phyloP scores from a whole-genome alignment of 1,140 invertebrate genomes.

The Trichonephila clavata region DNA sequence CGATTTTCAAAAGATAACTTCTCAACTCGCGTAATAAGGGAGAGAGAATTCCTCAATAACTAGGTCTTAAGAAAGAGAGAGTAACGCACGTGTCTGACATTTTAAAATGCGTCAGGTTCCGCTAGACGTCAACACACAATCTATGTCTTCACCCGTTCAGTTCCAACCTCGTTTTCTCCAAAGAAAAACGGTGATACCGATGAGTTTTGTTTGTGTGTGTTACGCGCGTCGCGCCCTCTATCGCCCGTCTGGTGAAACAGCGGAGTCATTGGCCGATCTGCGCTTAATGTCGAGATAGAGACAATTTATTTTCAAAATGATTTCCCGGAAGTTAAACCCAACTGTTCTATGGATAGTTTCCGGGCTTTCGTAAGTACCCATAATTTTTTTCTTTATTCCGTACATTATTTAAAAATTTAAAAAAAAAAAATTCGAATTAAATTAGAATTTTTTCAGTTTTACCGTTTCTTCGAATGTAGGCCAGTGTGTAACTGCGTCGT shows the following conservation, averaged over 20 bases:
- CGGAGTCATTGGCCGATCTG: slow-evolving; percentile 59
- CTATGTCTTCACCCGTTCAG: neutral
- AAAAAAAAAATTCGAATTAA: neutral
- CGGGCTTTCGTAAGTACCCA: slow-evolving; percentile 38
- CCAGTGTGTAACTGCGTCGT: slow-evolving; percentile 64
- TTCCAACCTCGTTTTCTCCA: neutral
- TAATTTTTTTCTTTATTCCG: neutral
- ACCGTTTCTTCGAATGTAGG: slow-evolving; percentile 35
- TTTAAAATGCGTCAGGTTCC: neutral
- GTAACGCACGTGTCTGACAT: slow-evolving; percentile 11
- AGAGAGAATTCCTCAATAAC: no score
- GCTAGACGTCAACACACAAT: slow-evolving; percentile 9
- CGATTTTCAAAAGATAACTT: no score
- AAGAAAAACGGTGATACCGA: slow-evolving; percentile 7
- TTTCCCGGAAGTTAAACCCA: slow-evolving; percentile 55
- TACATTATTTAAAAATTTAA: neutral
- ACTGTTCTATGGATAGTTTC: slow-evolving; percentile 34
- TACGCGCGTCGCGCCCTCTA: slow-evolving; percentile 4
- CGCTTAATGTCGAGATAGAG: neutral
- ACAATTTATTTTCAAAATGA: slow-evolving; percentile 60
- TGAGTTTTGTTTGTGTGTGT: slow-evolving; percentile 64
- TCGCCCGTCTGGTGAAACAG: slow-evolving; percentile 25
- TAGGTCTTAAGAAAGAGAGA: neutral
- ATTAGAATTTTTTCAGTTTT: neutral
- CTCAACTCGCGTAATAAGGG: no score